Evolutionary conservation across 2,888 invertebrate species (phyloP), one percentile per base, ranked within the genome.

Genomic region (Andrena dorsata): DNA sequence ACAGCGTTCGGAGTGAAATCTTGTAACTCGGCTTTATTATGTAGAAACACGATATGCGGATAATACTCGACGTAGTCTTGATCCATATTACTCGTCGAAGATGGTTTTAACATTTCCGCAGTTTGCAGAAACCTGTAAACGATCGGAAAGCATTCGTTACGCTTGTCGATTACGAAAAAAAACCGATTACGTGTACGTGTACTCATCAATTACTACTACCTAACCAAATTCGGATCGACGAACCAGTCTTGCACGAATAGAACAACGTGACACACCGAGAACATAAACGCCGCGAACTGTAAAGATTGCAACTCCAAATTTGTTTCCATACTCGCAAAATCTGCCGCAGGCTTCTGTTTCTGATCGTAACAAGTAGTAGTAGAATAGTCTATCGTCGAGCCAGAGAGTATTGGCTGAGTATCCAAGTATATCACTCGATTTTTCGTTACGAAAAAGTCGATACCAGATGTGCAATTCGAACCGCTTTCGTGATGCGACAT

Each of bases 181-280:
- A 41, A n/a, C n/a, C 41, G 41, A 4, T 4, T 30, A 16, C 0
- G 23, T 6, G 49, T 2, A 8, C 2, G 8, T 2, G 23, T 56
- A 26, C 10, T 7, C n/a, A 63, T 51, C 10, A 71, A 70, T 85
- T 93, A 96, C 96, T 98, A 71, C 85, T 93, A 96, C 96, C 98
- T 97, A 82, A 97, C 93, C 90, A 97, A 95, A 93, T 97, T 98
- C 76, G 97, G 96, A 94, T 98, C 98, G 2, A 97, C 95, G 91
- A 97, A 97, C 96, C 97, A 98, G 92, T 99, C 98, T 91, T 98
- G 97, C 0, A 98, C 97, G 49, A 98, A 96, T 76, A 99, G 95
- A 7, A 99, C 95, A 1, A 98, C 96, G 93, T 99, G 98, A 90
- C 98, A 98, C 51, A 98, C 97, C 2, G 98, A 97, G 94, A 98